Conservation (phyloP, 1,140 invertebrate species). For the Cydia fagiglandana region DNA sequence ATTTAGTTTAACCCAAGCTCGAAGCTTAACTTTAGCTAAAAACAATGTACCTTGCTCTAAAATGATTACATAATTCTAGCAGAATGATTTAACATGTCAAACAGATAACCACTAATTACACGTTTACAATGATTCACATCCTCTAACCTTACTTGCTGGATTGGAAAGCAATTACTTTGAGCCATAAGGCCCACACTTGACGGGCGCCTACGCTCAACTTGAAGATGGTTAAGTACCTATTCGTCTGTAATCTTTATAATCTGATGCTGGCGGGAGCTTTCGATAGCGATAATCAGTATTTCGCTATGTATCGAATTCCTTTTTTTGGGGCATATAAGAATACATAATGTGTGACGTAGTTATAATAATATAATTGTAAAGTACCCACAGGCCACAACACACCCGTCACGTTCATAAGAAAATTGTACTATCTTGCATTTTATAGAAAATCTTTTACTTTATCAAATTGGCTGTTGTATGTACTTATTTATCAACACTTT, state of each 20-base stretch:
- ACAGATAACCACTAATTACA: slow-evolving; percentile 17
- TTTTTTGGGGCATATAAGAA: background rate
- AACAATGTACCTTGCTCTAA: background rate
- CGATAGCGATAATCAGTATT: slow-evolving; percentile 13
- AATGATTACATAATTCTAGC: background rate
- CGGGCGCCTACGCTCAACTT: slow-evolving; percentile 8
- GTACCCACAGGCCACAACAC: too few relatives aligned
- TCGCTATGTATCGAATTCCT: background rate
- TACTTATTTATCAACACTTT: too few relatives aligned
- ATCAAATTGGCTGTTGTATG: too few relatives aligned
- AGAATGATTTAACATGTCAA: slow-evolving; percentile 12
- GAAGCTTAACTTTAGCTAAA: background rate
- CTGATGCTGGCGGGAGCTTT: background rate
- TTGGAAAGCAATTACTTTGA: slow-evolving; percentile 28
- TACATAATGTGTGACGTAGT: too few relatives aligned
- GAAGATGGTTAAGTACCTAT: slow-evolving; percentile 22
- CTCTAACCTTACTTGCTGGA: slow-evolving; percentile 16
- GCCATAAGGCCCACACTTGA: slow-evolving; percentile 29
- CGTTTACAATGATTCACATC: slow-evolving; percentile 30
- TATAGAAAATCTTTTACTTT: too few relatives aligned
- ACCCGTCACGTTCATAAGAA: too few relatives aligned
- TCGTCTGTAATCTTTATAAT: slow-evolving; percentile 14
- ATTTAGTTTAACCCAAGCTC: too few relatives aligned
- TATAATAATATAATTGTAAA: too few relatives aligned
- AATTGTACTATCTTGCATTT: too few relatives aligned